Conservation (phyloP, 2,888 invertebrate genomes). For the Pyrochroa serraticornis region DNA sequence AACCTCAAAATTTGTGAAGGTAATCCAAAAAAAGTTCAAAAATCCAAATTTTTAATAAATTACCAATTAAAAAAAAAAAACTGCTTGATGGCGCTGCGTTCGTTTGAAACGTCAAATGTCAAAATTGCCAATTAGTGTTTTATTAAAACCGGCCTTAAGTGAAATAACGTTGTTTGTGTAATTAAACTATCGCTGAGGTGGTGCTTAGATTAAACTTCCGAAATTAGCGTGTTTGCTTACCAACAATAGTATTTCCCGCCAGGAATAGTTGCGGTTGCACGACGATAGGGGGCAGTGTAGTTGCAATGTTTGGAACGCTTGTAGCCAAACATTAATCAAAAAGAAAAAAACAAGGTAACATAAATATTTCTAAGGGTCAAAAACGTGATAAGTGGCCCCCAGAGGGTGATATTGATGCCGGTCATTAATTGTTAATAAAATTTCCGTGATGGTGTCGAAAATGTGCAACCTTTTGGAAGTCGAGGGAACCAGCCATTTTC, state of each 20-base stretch:
- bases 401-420: background rate
- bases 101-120: too few species aligned
- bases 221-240: too few species aligned
- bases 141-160: too few species aligned
- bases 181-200: too few species aligned
- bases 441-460: conserved; percentile 31
- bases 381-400: background rate
- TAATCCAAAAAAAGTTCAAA: too few species aligned
- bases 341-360: conserved; percentile 41
- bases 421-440: conserved; percentile 37
- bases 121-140: too few species aligned
- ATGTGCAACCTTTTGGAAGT: conserved; percentile 34
- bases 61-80: too few species aligned
- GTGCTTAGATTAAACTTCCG: too few species aligned
- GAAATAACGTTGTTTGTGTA: too few species aligned
- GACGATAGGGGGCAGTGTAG: conserved; percentile 42
- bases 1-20: too few species aligned
- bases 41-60: too few species aligned
- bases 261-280: conserved; percentile 30
- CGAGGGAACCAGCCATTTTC: conserved; percentile 46
- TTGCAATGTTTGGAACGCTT: conserved; percentile 48
- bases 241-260: conserved; percentile 37
- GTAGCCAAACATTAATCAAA: conserved; percentile 44
- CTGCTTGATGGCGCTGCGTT: too few species aligned
- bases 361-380: conserved; percentile 27